These are phyloP conservation scores for Lycodopsis pacificus DNA, from an alignment of 2,797 vertebrate species.

Conservation along the genomic window DNA sequence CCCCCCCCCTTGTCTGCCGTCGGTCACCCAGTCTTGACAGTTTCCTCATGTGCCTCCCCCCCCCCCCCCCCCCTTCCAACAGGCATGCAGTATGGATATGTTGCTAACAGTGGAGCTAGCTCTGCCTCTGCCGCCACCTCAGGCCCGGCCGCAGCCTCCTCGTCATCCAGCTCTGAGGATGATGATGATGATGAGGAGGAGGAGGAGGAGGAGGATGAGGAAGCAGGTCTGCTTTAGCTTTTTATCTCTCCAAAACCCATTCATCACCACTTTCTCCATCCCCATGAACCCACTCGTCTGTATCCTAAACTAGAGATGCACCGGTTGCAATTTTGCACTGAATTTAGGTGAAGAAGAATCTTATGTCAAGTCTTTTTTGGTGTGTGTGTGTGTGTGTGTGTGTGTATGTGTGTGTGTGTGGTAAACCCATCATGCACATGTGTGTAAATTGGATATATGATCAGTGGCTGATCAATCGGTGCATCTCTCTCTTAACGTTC, in stretches of 20 bases:
- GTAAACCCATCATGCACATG: no score
- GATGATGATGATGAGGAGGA: slow-evolving; percentile 89
- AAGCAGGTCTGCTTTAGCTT: slow-evolving; percentile 99
- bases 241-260: slow-evolving; percentile 77
- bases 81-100: slow-evolving; percentile 97
- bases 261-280: slow-evolving; percentile 43
- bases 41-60: slow-evolving; percentile 83
- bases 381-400: no score
- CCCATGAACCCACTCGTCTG: slow-evolving; percentile 35
- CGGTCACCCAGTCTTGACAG: slow-evolving; percentile 76
- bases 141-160: slow-evolving; percentile 89
- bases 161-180: slow-evolving; percentile 98
- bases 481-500: slow-evolving; percentile 16
- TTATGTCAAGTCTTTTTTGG: no score
- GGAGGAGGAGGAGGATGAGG: slow-evolving; percentile 92
- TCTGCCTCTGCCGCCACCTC: slow-evolving; percentile 91
- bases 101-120: slow-evolving; percentile 96
- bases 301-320: neutral
- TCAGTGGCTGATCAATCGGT: neutral
- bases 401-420: no score
- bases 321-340: neutral
- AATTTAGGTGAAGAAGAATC: no score
- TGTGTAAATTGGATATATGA: neutral
- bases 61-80: slow-evolving; percentile 80
- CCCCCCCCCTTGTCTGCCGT: slow-evolving; percentile 46